Percentiles rank a stretch among this genome's conserved stretches.
Evolutionary conservation across 2,797 vertebrate genomes (phyloP).

Genomic region (Tamandua tetradactyla): DNA sequence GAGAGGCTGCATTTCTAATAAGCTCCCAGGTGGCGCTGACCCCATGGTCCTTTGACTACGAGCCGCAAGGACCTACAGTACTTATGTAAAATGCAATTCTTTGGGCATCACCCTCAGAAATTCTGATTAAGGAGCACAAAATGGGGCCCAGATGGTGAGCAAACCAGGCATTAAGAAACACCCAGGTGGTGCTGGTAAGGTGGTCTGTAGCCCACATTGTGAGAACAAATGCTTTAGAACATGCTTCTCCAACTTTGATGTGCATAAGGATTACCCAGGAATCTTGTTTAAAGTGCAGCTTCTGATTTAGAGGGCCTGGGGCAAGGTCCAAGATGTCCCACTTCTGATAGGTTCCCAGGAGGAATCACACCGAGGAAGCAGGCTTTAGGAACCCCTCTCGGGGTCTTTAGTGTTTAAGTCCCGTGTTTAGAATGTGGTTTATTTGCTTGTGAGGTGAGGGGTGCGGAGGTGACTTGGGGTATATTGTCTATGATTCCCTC

Average conservation of each 20-base stretch:
- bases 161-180: constrained; percentile 55
- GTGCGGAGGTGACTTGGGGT: not conserved
- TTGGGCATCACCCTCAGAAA: constrained; percentile 30
- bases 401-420: not conserved
- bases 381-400: not conserved
- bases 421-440: not conserved
- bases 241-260: not conserved
- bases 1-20: not conserved
- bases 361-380: not conserved
- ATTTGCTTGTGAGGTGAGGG: not conserved
- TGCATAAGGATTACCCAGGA: not conserved
- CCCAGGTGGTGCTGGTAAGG: constrained; percentile 46
- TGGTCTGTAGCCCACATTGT: constrained; percentile 23
- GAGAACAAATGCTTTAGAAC: constrained; percentile 44
- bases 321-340: not conserved
- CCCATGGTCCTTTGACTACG: not conserved
- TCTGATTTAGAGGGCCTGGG: not conserved
- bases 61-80: not conserved
- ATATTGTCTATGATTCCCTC: not conserved
- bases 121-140: constrained; percentile 8
- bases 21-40: not conserved
- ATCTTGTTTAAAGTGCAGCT: not conserved
- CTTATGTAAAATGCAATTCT: constrained; percentile 55
- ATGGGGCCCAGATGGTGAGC: constrained; percentile 17
- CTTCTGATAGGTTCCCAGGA: not conserved